These are phyloP conservation scores for Euphysa ruthae DNA, from an alignment of 30 jellyfish, hydroid and myxozoan species.

Conservation along the genomic window DNA sequence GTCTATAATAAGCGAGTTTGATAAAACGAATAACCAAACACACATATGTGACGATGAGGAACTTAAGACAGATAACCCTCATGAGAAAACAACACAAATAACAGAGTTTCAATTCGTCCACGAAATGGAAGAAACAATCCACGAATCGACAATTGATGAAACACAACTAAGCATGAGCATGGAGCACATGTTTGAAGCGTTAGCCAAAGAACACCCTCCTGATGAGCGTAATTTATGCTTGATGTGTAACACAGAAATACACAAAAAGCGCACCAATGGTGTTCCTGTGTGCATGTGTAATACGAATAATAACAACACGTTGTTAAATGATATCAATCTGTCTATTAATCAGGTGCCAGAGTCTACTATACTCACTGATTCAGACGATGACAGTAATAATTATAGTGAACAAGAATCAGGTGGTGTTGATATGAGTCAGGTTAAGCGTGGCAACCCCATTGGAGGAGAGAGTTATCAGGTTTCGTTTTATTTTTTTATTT, in stretches of 20 bases:
- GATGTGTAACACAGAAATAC: constrained; percentile 12
- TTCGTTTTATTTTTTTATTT: too few relatives aligned
- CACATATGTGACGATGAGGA: too few relatives aligned
- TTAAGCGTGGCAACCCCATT: constrained; percentile 18
- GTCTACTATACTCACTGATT: constrained; percentile 22
- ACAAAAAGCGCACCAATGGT: neutral
- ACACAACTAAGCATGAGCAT: neutral
- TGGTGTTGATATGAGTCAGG: neutral
- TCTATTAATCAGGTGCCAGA: constrained; percentile 27
- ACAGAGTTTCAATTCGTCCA: neutral
- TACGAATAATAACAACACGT: neutral
- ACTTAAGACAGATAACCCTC: constrained; percentile 8
- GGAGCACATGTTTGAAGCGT: neutral
- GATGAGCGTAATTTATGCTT: too few relatives aligned
- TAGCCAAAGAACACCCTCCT: too few relatives aligned
- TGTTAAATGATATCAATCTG: neutral
- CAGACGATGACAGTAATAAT: constrained; percentile 23
- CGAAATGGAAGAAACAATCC: neutral
- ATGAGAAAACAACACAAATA: constrained; percentile 27
- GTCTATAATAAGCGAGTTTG: too few relatives aligned
- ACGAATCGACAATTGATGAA: neutral
- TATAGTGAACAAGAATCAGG: constrained; percentile 26
- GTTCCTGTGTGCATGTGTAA: neutral
- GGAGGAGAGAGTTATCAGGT: constrained; percentile 33
- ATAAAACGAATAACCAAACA: too few relatives aligned